A percentile compares a stretch with the other conserved stretches of the same genome.
phyloP scores from a whole-genome alignment of 1,140 invertebrate genomes.

The Hylaeus volcanicus region DNA sequence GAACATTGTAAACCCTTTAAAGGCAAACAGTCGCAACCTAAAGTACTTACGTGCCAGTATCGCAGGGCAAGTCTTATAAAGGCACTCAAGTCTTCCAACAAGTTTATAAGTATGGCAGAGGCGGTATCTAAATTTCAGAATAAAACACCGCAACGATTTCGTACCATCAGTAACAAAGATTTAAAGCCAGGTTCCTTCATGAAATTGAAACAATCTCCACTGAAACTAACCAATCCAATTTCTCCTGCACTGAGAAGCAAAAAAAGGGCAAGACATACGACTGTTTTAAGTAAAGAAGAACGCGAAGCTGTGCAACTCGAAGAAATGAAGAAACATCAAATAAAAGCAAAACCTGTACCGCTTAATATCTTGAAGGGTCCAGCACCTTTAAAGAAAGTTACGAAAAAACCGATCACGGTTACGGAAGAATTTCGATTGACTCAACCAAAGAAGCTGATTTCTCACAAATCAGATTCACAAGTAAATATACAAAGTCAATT shows the following conservation, averaged over 20 bases:
- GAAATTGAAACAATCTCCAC: slow-evolving; percentile 56
- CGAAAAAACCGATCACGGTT: slow-evolving; percentile 68
- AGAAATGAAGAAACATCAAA: slow-evolving; percentile 70
- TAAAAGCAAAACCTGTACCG: slow-evolving; percentile 72
- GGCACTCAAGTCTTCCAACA: slow-evolving; percentile 39
- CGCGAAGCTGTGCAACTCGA: slow-evolving; percentile 71
- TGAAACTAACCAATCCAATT: slow-evolving; percentile 73
- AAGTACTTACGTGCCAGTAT: slow-evolving; percentile 54
- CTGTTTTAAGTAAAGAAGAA: slow-evolving; percentile 69
- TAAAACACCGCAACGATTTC: slow-evolving; percentile 78
- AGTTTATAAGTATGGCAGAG: slow-evolving; percentile 78
- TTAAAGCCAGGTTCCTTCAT: slow-evolving; percentile 55
- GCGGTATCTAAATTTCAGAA: slow-evolving; percentile 77
- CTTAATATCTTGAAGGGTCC: slow-evolving; percentile 58
- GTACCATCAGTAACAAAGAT: slow-evolving; percentile 58
- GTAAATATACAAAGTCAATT: not conserved
- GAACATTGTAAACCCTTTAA: slow-evolving; percentile 47
- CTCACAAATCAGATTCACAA: not conserved
- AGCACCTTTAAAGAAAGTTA: slow-evolving; percentile 58
- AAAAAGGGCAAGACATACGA: slow-evolving; percentile 64
- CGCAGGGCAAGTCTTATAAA: slow-evolving; percentile 56
- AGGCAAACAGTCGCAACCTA: slow-evolving; percentile 1
- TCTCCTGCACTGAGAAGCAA: slow-evolving; percentile 78
- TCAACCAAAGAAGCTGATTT: slow-evolving; percentile 1
- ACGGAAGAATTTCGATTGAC: slow-evolving; percentile 71